Percentiles rank a stretch among this genome's conserved stretches.
Conservation (phyloP, 2,113 vertebrate genomes). For the Tringa solitaria region DNA sequence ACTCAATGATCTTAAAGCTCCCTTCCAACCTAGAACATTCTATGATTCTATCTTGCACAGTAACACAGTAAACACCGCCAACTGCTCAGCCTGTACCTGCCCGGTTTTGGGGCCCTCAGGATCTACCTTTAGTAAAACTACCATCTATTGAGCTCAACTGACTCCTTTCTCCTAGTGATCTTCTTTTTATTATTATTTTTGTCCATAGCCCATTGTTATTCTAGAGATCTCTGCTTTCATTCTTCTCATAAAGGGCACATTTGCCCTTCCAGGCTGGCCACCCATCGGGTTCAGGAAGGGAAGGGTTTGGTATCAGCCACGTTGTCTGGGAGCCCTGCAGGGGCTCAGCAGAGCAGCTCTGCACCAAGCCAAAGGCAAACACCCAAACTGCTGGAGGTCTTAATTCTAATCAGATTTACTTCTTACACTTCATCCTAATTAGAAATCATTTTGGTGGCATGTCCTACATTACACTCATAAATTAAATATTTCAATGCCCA, state of each 20-base stretch:
- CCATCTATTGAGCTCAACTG: background rate
- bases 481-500: background rate
- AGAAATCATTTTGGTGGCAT: background rate
- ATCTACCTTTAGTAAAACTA: background rate
- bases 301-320: background rate
- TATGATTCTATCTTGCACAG: background rate
- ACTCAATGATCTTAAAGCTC: background rate
- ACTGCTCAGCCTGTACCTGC: background rate
- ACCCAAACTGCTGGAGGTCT: background rate
- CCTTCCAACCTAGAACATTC: background rate
- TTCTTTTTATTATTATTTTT: background rate
- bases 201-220: background rate
- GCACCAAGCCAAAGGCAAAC: background rate
- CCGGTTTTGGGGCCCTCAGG: background rate
- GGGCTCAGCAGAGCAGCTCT: background rate
- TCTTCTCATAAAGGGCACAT: background rate
- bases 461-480: background rate
- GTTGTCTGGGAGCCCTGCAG: background rate
- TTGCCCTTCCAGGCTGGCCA: background rate
- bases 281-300: background rate
- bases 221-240: background rate
- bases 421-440: background rate
- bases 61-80: accelerated
- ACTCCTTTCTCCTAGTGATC: background rate
- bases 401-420: background rate